Evolutionary conservation across 2,113 vertebrate genomes (phyloP).

Genomic region (Urocolius indicus): DNA sequence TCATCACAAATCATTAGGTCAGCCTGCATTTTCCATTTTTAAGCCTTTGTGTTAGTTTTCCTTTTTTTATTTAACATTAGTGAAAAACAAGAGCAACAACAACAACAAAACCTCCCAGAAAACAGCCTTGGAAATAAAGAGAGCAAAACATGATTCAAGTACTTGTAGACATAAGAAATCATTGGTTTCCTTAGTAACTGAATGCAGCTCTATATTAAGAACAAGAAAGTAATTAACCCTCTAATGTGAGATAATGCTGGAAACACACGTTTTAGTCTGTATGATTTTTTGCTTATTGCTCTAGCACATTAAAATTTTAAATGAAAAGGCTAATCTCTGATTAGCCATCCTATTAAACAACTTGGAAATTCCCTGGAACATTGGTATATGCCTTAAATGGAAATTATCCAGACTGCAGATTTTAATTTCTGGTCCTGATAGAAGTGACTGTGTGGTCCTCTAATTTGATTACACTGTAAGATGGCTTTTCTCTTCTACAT

Average conservation of each 20-base stretch:
- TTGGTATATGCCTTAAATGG: background rate
- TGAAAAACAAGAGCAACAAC: background rate
- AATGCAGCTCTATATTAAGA: constrained; percentile 63
- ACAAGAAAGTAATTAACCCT: constrained; percentile 70
- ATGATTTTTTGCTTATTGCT: constrained; percentile 17
- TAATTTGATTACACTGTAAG: constrained; percentile 22
- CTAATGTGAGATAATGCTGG: constrained; percentile 60
- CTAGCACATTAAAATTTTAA: constrained; percentile 23
- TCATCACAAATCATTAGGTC: background rate
- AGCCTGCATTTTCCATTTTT: background rate
- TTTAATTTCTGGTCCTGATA: background rate
- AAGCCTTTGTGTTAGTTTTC: background rate
- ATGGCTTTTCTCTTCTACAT: background rate
- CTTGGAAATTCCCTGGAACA: background rate
- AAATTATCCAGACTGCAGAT: background rate
- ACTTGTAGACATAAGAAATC: constrained; percentile 46
- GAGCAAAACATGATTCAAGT: constrained; percentile 25
- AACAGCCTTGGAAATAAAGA: constrained; percentile 16
- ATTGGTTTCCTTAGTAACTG: constrained; percentile 68
- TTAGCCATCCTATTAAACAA: constrained; percentile 5
- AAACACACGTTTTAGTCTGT: constrained; percentile 45
- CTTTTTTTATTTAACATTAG: background rate
- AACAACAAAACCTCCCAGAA: background rate
- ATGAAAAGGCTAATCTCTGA: background rate
- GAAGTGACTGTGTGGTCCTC: background rate